A percentile compares a stretch with the other conserved stretches of the same genome.
These are phyloP conservation scores for Drosophila flavopinicola DNA, from an alignment of 2,888 invertebrate species.

Conservation along the genomic window DNA sequence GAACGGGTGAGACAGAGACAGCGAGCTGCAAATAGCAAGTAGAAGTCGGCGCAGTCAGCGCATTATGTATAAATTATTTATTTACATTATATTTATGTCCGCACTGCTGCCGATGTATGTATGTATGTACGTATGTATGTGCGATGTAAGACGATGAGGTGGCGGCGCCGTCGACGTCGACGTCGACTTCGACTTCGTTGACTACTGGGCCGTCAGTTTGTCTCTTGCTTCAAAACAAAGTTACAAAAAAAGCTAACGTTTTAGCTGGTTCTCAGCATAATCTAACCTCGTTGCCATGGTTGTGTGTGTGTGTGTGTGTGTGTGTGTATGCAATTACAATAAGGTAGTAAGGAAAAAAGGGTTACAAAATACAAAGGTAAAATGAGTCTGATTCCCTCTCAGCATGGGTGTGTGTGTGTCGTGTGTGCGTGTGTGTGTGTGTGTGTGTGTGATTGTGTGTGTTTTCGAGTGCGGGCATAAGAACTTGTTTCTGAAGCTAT, in stretches of 20 bases:
- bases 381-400: constrained; percentile 14
- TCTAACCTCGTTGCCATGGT: constrained; percentile 27
- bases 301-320: constrained; percentile 21
- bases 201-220: constrained; percentile 52
- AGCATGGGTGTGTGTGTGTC: neutral
- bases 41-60: constrained; percentile 48
- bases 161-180: too few species aligned
- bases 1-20: constrained; percentile 47
- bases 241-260: constrained; percentile 11
- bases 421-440: constrained; percentile 1
- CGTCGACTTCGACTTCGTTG: too few species aligned
- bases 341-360: constrained; percentile 30
- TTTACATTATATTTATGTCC: constrained; percentile 72
- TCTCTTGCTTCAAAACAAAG: constrained; percentile 42
- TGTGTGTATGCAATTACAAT: constrained; percentile 38
- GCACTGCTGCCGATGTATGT: constrained; percentile 8
- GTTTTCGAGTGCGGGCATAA: neutral
- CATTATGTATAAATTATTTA: constrained; percentile 79
- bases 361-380: constrained; percentile 33
- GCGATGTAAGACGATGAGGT: neutral
- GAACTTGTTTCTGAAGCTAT: constrained; percentile 40
- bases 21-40: constrained; percentile 20
- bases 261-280: constrained; percentile 17
- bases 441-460: neutral
- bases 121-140: neutral